A percentile compares a stretch with the other conserved stretches of the same genome.
Conservation (phyloP, 37 sponge, comb jelly and placozoan species). For the Dysidea cf. avara region DNA sequence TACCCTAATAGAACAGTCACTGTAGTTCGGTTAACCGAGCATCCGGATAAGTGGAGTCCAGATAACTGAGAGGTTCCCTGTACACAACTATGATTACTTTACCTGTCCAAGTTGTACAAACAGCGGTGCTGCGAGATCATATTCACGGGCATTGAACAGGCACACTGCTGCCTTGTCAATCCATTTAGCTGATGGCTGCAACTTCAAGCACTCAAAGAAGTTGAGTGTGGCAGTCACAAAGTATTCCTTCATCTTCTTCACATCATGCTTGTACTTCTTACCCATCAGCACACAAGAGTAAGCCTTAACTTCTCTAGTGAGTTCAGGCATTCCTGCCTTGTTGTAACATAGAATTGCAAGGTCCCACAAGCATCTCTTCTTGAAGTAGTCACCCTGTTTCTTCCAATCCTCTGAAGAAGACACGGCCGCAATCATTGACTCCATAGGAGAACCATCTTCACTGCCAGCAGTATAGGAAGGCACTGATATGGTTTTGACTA, state of each 20-base stretch:
- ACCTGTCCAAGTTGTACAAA: constrained; percentile 60
- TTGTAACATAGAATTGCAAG: constrained; percentile 67
- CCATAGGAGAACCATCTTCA: constrained; percentile 16
- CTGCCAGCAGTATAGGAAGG: background rate
- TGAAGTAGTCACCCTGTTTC: constrained; percentile 46
- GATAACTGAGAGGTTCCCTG: too few relatives aligned
- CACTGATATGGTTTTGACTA: too few relatives aligned
- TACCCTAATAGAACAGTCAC: too few relatives aligned
- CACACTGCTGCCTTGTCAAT: constrained; percentile 56
- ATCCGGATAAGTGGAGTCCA: too few relatives aligned
- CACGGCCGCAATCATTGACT: constrained; percentile 18
- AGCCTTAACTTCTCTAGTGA: constrained; percentile 42
- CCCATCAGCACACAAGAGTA: constrained; percentile 23
- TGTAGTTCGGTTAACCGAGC: too few relatives aligned
- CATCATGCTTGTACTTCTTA: background rate
- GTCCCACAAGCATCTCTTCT: constrained; percentile 27
- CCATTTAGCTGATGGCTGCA: constrained; percentile 27
- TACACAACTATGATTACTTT: background rate
- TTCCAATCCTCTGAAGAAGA: constrained; percentile 50
- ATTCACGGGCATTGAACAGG: constrained; percentile 42
- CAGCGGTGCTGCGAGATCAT: constrained; percentile 41
- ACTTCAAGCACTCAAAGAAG: constrained; percentile 42
- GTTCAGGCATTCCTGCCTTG: constrained; percentile 48
- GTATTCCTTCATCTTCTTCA: background rate
- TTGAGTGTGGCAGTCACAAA: constrained; percentile 50